Conservation (phyloP, 2,888 invertebrate genomes). For the Celastrina argiolus region DNA sequence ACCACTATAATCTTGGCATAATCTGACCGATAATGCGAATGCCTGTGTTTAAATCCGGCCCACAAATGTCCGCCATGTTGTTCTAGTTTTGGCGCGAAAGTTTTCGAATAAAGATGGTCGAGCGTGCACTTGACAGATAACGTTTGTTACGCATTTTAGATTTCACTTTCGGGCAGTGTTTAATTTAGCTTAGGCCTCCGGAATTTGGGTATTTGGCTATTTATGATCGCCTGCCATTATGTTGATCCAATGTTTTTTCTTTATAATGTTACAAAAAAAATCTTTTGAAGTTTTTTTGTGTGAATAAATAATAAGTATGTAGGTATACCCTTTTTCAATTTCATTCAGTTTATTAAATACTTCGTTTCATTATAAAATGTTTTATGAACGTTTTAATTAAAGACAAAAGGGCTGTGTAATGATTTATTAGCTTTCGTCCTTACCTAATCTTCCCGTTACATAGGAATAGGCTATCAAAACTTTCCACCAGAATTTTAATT, state of each 20-base stretch:
- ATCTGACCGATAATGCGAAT: constrained; percentile 74
- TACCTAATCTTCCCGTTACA: constrained; percentile 7
- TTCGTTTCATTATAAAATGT: background rate
- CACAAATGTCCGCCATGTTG: constrained; percentile 55
- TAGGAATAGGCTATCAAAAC: constrained; percentile 19
- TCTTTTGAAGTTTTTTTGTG: background rate
- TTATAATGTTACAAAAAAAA: no score
- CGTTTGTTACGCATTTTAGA: constrained; percentile 28
- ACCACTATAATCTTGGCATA: constrained; percentile 75
- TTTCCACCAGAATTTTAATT: constrained; percentile 22
- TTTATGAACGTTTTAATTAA: constrained; percentile 13
- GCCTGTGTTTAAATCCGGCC: constrained; percentile 68
- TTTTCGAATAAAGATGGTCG: constrained; percentile 59
- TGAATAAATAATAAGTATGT: no score
- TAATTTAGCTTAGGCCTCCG: constrained; percentile 6
- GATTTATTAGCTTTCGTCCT: constrained; percentile 10
- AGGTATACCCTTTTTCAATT: background rate
- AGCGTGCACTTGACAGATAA: constrained; percentile 44
- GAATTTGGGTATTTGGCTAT: background rate
- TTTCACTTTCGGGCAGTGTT: constrained; percentile 28
- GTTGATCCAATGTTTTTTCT: background rate
- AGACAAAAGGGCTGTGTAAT: background rate
- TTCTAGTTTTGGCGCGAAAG: constrained; percentile 60
- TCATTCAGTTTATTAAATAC: background rate
- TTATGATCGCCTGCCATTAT: background rate